Evolutionary conservation across 2,113 vertebrate genomes (phyloP).

Genomic region (Dasyurus viverrinus): DNA sequence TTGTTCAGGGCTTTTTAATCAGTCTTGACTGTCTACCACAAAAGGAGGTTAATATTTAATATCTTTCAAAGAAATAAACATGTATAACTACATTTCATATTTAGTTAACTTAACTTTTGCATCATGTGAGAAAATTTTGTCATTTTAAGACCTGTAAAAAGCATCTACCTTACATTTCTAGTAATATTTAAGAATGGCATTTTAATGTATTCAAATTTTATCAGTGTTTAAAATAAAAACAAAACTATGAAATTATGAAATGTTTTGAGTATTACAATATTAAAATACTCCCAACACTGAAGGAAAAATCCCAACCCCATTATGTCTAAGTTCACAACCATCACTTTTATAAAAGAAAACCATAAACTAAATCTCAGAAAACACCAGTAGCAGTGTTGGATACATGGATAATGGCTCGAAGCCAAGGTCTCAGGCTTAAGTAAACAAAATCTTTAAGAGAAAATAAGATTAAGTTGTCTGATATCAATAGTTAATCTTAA

Average conservation of each 20-base stretch:
- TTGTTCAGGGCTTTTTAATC: slow-evolving; percentile 2
- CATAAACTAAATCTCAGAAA: not conserved
- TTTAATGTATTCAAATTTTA: slow-evolving; percentile 12
- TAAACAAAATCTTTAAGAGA: slow-evolving; percentile 34
- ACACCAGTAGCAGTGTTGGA: not conserved
- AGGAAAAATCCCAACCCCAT: not conserved
- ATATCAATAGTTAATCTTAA: not conserved
- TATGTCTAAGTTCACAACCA: not conserved
- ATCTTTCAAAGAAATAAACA: slow-evolving; percentile 13
- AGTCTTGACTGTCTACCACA: not conserved
- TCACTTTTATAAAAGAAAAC: slow-evolving; percentile 4
- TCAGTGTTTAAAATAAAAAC: not conserved
- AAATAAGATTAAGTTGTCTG: slow-evolving; percentile 10
- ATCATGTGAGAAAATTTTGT: not conserved
- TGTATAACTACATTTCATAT: not conserved
- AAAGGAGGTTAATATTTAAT: not conserved
- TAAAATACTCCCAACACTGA: slow-evolving; percentile 30
- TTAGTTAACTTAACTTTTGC: not conserved
- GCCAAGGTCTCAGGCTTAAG: slow-evolving; percentile 20
- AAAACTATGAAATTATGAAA: slow-evolving; percentile 48
- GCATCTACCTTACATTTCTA: not conserved
- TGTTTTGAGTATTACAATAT: slow-evolving; percentile 14
- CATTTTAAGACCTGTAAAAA: slow-evolving; percentile 1
- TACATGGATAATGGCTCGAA: not conserved
- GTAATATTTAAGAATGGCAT: slow-evolving; percentile 12